Evolutionary conservation across 2,888 invertebrate species (phyloP), one percentile per base, ranked within the genome.

Genomic region (Trachelus stipa): DNA sequence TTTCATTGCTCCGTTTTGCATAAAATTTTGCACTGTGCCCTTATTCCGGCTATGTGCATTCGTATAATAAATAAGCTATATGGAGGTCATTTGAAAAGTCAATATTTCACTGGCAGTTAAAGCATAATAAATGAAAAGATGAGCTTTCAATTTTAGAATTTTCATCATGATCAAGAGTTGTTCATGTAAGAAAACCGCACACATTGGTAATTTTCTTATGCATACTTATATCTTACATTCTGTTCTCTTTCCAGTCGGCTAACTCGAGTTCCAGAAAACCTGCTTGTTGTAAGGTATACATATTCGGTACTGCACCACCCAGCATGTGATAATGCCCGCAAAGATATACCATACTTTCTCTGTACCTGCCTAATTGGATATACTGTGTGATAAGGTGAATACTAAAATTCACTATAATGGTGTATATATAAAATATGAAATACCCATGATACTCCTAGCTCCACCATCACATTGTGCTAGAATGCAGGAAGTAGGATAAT

Each of bases 251-350:
- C 98, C 98, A 98, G 92, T 98, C 98, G 12, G 96, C 97, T 77
- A 98, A 92, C 92, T 98, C 98, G 79, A 98, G 92, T 92, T 98
- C 98, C 79, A 98, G 92, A 88, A 94, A 96, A 6, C 98, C 98
- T 80, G 94, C 94, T 85, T 95, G 94, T 87, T 98, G 98, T 84
- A 96, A 92, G 1, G 97, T 96, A 88, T 98, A 97, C 98, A 98
- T 98, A 83, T 94, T 93, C 11, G 96, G 95, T 1, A 97, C 95
- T 11, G 95, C 86, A 9, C 96, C 97, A 71, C 95, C 96, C 87
- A 98, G 93, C 2, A 95, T 95, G 91, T 98, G 98, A 84, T 97
- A 94, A 92, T 98, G 98, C 0, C 98, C 98, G 91, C 97, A 97
- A 34, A 98, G 92, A 92, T 98, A 98, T 0, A 94, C 97, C 86